These are phyloP conservation scores for Thereuonema tuberculata DNA, from an alignment of 1,140 invertebrate species.

Conservation along the genomic window DNA sequence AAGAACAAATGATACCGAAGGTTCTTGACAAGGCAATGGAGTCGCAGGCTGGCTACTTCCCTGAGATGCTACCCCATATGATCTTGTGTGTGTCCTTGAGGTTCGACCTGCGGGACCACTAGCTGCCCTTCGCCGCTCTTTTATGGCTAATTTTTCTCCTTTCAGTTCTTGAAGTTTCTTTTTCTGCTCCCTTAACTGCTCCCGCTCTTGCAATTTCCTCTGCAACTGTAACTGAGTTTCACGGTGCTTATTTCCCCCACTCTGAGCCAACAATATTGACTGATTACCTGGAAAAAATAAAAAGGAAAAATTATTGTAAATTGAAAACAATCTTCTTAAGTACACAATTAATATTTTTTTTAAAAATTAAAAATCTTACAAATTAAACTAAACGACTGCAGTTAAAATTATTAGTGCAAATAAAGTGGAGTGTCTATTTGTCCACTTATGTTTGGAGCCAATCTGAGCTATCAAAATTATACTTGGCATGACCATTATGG, in stretches of 20 bases:
- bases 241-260: constrained; percentile 35
- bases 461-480: no score
- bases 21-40: neutral
- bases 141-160: constrained; percentile 11
- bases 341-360: neutral
- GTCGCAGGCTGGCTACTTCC: neutral
- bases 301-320: neutral
- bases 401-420: no score
- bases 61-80: neutral
- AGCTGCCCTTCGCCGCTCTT: constrained; percentile 19
- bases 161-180: constrained; percentile 45
- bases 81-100: neutral
- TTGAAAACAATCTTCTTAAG: constrained; percentile 11
- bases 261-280: constrained; percentile 23
- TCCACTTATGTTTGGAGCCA: no score
- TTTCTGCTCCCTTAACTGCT: constrained; percentile 55
- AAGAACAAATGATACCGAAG: neutral
- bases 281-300: constrained; percentile 21
- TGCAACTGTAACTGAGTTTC: constrained; percentile 49
- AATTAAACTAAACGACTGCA: no score
- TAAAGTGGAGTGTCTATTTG: no score
- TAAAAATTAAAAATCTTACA: neutral
- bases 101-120: neutral
- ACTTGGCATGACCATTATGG: no score
- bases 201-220: constrained; percentile 51